Evolutionary conservation across 2,797 vertebrate species (phyloP), one percentile per base, ranked within the genome.

Genomic region (Platyrinchus mystaceus): DNA sequence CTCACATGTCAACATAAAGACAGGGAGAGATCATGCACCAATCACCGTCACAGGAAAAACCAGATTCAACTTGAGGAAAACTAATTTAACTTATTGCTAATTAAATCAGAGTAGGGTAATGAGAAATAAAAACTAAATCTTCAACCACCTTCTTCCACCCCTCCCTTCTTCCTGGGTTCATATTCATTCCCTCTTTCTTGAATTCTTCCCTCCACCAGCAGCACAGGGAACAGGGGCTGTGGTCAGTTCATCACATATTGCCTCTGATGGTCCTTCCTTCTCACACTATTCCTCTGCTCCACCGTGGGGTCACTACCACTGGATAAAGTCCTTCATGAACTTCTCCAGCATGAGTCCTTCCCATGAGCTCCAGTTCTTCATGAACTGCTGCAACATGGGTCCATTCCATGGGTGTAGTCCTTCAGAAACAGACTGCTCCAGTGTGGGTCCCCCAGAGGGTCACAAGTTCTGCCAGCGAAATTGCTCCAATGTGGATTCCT

Each of bases 361-460:
- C 43, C 26, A 21, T 14, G 21, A 17, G 44, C 32, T 50, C 11
- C 32, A 36, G 36, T 36, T 66, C 22, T 43, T 67, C 27, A 27
- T 2, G 13, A 52, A 41, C 26, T 32, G 26, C 34, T 63, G 17
- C 43, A 63, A 30, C 14, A 19, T 49, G 22, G 15, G 12, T 49
- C 26, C 22, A 7, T 49, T 56, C 50, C 32, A 32, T 12, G n/a
- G 20, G 6, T 58, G 37, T 30, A 27, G 21, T 39, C 32, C n/a
- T 39, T 28, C 49, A 69, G 43, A n/a, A 75, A 12, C 8, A 75
- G n/a, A 34, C 7, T 49, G 18, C 34, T 85, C 32, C 28, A 44
- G 27, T 1, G 4, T 23, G 12, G 3, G 6, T 5, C 8, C 2
- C 20, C 44, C 3, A 63, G 1, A 15, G 24, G 8, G 15, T 41